A percentile compares a stretch with the other conserved stretches of the same genome.
phyloP scores from a whole-genome alignment of 2,113 vertebrate genomes.

The Poicephalus meyeri region DNA sequence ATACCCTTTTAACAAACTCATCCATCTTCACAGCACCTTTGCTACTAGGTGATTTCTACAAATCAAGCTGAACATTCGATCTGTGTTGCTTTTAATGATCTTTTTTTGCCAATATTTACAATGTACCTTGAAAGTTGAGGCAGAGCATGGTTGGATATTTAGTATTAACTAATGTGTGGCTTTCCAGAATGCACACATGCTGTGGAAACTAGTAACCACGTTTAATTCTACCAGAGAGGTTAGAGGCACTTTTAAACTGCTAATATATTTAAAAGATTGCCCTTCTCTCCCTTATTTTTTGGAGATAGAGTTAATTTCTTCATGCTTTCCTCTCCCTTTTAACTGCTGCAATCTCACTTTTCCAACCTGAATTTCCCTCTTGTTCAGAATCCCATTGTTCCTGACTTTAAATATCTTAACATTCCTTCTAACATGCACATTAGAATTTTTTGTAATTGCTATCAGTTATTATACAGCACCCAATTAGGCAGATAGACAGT shows the following conservation, averaged over 20 bases:
- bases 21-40: constrained; percentile 50
- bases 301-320: neutral
- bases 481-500: neutral
- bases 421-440: neutral
- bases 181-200: neutral
- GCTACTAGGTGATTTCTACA: constrained; percentile 30
- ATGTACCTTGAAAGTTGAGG: constrained; percentile 33
- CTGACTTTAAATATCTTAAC: neutral
- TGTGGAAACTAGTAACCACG: neutral
- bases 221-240: neutral
- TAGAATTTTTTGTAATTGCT: neutral
- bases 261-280: neutral
- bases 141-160: neutral
- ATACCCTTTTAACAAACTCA: constrained; percentile 28
- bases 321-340: neutral
- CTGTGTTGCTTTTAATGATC: constrained; percentile 57
- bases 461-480: neutral
- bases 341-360: neutral
- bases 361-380: neutral
- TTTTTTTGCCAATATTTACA: constrained; percentile 41
- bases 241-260: neutral
- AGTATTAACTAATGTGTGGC: constrained; percentile 14
- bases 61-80: constrained; percentile 33
- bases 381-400: neutral
- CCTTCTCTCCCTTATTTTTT: neutral